phyloP scores from a whole-genome alignment of 2,113 vertebrate species.

The Hyperoodon ampullatus region DNA sequence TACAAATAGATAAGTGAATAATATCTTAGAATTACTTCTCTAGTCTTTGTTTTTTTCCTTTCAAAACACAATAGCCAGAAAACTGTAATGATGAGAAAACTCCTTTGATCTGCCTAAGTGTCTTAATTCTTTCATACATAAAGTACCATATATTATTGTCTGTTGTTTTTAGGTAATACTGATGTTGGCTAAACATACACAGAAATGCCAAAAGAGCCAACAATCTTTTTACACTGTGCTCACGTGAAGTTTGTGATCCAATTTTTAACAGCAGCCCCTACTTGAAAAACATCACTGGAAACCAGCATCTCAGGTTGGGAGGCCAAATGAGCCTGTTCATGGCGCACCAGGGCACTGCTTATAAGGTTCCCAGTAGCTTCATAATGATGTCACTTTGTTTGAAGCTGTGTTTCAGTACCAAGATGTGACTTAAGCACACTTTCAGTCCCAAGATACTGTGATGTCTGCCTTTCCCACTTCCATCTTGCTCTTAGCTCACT shows the following conservation, averaged over 20 bases:
- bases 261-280: not conserved
- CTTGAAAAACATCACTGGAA: not conserved
- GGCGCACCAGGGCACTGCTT: not conserved
- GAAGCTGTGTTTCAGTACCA: not conserved
- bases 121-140: constrained; percentile 12
- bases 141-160: not conserved
- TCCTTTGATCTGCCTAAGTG: not conserved
- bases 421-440: not conserved
- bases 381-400: not conserved
- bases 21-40: constrained; percentile 36
- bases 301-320: not conserved
- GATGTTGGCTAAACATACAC: not conserved
- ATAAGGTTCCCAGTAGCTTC: not conserved
- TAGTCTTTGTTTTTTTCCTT: not conserved
- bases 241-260: not conserved
- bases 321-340: not conserved
- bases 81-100: not conserved
- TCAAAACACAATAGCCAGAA: not conserved
- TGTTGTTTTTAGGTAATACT: not conserved
- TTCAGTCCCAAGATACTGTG: not conserved
- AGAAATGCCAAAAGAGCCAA: not conserved
- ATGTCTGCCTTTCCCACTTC: not conserved
- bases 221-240: not conserved
- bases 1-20: not conserved
- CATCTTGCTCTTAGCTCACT: not conserved